Evolutionary conservation across 2,888 invertebrate genomes (phyloP).

Genomic region (Apoda limacodes): DNA sequence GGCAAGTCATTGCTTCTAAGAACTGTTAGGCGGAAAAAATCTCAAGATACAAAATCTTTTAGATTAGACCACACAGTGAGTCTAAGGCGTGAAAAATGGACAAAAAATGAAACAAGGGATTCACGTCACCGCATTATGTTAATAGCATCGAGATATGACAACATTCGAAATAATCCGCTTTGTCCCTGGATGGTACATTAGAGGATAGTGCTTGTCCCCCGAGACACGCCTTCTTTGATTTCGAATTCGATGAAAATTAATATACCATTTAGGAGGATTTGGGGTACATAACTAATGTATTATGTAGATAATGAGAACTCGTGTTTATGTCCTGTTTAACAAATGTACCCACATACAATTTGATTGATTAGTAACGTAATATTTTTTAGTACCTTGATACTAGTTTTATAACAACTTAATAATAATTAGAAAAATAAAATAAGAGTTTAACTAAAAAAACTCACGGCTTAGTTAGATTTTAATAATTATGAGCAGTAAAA

Average conservation of each 20-base stretch:
- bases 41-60: conserved; percentile 22
- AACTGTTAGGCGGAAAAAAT: conserved; percentile 21
- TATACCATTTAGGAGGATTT: conserved; percentile 25
- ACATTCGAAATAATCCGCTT: conserved; percentile 62
- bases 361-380: too few relatives aligned
- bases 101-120: conserved; percentile 46
- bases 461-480: too few relatives aligned
- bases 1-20: conserved; percentile 27
- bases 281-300: conserved; percentile 43
- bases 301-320: too few relatives aligned
- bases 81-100: conserved; percentile 30
- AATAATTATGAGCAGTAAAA: too few relatives aligned
- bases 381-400: too few relatives aligned
- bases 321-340: too few relatives aligned
- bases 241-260: conserved; percentile 59
- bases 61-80: conserved; percentile 46
- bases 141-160: conserved; percentile 58
- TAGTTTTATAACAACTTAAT: too few relatives aligned
- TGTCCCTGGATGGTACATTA: conserved; percentile 55
- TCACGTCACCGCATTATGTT: conserved; percentile 58
- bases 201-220: conserved; percentile 33
- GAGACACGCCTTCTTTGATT: conserved; percentile 59
- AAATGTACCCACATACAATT: too few relatives aligned
- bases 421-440: too few relatives aligned
- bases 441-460: too few relatives aligned